phyloP scores from a whole-genome alignment of 1,140 invertebrate species.

The Platorchestia sp. region DNA sequence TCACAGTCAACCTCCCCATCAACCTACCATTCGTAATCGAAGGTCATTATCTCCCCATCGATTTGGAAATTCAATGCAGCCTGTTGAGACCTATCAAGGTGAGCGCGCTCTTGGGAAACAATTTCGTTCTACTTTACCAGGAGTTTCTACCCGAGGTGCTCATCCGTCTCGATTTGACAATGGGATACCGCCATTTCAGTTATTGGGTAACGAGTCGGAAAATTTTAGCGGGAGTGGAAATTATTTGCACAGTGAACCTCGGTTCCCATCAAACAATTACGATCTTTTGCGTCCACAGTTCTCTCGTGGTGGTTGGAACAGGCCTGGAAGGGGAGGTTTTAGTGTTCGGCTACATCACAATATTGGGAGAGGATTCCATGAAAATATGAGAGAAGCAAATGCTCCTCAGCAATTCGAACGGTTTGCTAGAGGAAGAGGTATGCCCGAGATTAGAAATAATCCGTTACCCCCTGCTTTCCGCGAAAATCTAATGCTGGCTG shows the following conservation, averaged over 20 bases:
- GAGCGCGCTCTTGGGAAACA: neutral
- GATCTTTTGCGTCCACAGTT: neutral
- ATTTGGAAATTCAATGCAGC: neutral
- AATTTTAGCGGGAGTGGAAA: neutral
- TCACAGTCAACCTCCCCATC: neutral
- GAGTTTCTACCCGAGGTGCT: neutral
- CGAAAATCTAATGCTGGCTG: neutral
- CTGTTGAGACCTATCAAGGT: neutral
- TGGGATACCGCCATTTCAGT: neutral
- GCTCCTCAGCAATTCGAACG: neutral
- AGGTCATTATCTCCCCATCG: conserved; percentile 20
- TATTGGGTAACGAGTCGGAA: neutral
- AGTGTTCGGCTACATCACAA: neutral
- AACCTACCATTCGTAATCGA: neutral
- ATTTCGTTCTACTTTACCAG: neutral
- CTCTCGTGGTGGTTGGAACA: neutral
- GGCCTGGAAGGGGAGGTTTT: neutral
- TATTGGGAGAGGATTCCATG: neutral
- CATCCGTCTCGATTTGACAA: neutral
- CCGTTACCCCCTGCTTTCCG: neutral
- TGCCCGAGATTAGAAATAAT: conserved; percentile 15
- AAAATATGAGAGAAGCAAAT: neutral
- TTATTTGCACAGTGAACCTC: neutral
- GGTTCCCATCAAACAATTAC: neutral
- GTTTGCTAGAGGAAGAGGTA: neutral